phyloP scores from a whole-genome alignment of 2,888 invertebrate genomes.

The Volucella inflata region DNA sequence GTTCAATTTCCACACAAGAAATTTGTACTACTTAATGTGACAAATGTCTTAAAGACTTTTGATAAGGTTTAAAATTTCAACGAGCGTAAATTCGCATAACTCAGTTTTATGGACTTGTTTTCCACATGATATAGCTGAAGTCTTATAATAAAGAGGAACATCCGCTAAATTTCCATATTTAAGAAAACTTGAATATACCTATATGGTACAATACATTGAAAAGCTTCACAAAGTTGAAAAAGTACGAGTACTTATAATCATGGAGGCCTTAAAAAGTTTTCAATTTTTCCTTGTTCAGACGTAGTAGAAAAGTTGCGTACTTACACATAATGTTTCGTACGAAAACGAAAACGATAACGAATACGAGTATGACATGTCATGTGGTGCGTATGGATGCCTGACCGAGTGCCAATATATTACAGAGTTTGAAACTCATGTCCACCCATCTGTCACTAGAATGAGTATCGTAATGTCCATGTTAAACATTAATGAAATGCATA shows the following conservation, averaged over 20 bases:
- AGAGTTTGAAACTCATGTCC: conserved; percentile 68
- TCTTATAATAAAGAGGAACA: conserved; percentile 11
- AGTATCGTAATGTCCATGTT: conserved; percentile 73
- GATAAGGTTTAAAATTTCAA: conserved; percentile 62
- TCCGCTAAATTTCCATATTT: conserved; percentile 20
- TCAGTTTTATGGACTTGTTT: conserved; percentile 66
- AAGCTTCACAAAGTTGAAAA: conserved; percentile 42
- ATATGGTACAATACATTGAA: conserved; percentile 47
- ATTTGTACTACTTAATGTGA: conserved; percentile 64
- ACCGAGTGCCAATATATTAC: conserved; percentile 70
- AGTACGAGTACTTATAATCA: not conserved
- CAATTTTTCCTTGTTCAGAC: conserved; percentile 9
- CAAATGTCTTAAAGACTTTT: conserved; percentile 61
- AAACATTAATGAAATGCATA: conserved; percentile 76
- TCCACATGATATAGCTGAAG: conserved; percentile 54
- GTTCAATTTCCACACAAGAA: conserved; percentile 27
- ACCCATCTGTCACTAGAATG: conserved; percentile 75
- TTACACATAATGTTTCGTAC: too few relatives aligned
- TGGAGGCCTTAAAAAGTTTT: conserved; percentile 44
- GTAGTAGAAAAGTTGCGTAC: too few relatives aligned
- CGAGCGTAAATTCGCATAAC: conserved; percentile 61
- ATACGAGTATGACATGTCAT: conserved; percentile 43
- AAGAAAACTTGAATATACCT: too few relatives aligned
- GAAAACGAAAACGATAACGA: too few relatives aligned
- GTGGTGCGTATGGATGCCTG: conserved; percentile 59